Percentiles rank a stretch among this genome's conserved stretches.
phyloP scores from a whole-genome alignment of 2,113 vertebrate species.

The Copsychus sechellarum region DNA sequence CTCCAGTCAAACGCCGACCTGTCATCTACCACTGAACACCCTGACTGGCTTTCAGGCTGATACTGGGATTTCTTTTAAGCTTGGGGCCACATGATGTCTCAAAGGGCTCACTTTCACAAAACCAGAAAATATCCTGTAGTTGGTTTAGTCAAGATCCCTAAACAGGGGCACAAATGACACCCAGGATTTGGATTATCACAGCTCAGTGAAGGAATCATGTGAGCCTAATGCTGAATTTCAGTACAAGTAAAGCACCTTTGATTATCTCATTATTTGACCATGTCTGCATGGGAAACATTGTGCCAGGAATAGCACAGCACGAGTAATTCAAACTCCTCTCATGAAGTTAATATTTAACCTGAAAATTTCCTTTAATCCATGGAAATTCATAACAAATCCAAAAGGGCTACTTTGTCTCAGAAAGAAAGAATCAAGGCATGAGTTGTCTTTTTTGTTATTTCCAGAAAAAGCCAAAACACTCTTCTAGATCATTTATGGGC shows the following conservation, averaged over 20 bases:
- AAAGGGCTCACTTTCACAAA: background rate
- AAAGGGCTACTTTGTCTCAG: background rate
- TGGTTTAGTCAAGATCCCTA: background rate
- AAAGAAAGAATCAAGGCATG: background rate
- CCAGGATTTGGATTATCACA: background rate
- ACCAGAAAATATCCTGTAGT: background rate
- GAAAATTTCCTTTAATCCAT: background rate
- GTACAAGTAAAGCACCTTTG: background rate
- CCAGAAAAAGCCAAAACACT: background rate
- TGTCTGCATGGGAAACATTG: background rate
- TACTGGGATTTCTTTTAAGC: background rate
- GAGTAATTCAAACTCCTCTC: background rate
- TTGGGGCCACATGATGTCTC: accelerated
- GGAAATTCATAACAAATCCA: background rate
- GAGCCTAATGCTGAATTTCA: background rate
- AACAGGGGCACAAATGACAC: background rate
- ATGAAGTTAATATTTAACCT: background rate
- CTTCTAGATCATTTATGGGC: background rate
- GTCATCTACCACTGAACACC: background rate
- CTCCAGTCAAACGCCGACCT: background rate
- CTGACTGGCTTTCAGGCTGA: background rate
- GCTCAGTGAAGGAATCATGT: background rate
- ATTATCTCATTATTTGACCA: background rate
- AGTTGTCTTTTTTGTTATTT: background rate
- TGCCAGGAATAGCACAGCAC: background rate